Percentiles rank a stretch among this genome's conserved stretches.
Evolutionary conservation across 2,797 vertebrate species (phyloP).

Genomic region (Vipera latastei): DNA sequence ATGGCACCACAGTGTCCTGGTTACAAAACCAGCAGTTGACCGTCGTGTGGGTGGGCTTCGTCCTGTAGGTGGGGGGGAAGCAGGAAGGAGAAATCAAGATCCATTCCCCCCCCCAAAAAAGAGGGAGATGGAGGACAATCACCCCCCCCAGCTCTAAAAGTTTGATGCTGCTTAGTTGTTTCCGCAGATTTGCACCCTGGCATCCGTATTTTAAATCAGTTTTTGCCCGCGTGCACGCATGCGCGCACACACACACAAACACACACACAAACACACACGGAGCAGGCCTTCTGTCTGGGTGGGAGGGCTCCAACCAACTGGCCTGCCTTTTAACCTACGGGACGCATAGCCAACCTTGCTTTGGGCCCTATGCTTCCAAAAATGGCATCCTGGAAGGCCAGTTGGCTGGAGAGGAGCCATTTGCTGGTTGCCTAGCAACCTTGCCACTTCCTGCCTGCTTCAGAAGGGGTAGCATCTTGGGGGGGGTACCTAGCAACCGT

Average conservation of each 20-base stretch:
- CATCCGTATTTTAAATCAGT: neutral
- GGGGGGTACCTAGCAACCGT: neutral
- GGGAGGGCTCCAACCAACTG: neutral
- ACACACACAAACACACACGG: neutral
- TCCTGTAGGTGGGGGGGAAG: constrained; percentile 66
- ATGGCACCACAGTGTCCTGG: constrained; percentile 89
- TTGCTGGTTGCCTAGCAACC: neutral
- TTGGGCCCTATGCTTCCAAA: neutral
- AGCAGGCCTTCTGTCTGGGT: accelerated
- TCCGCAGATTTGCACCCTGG: neutral
- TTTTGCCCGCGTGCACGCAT: neutral
- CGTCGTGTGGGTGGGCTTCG: constrained; percentile 81
- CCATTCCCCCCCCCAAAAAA: neutral
- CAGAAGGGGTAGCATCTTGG: neutral
- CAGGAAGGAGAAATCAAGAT: neutral
- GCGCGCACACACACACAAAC: too few species aligned
- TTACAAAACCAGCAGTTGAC: constrained; percentile 99
- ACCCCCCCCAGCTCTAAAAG: neutral
- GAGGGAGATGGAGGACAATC: neutral
- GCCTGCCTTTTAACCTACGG: neutral
- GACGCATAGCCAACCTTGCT: neutral
- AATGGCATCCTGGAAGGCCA: neutral
- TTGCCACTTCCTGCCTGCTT: neutral
- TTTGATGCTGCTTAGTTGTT: neutral
- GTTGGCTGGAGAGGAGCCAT: neutral